These are phyloP conservation scores for Mus pahari DNA, from an alignment of 2,113 vertebrate genomes.

Conservation along the genomic window DNA sequence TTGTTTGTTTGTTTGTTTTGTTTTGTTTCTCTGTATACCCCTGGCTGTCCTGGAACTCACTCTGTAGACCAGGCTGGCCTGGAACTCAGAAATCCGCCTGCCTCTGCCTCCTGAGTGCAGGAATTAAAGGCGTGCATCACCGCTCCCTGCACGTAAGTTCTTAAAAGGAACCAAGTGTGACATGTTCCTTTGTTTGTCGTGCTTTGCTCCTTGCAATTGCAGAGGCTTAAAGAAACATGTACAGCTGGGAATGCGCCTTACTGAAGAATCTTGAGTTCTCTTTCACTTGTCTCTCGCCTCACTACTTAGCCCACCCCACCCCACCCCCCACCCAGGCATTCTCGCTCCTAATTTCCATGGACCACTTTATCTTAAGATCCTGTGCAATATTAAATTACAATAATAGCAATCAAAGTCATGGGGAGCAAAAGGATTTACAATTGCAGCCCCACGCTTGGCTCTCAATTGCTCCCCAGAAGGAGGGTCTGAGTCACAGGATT, in stretches of 20 bases:
- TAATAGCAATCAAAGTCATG: slow-evolving; percentile 90
- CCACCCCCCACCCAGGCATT: slow-evolving; percentile 48
- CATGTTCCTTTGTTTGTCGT: neutral
- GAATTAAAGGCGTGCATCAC: too few relatives aligned
- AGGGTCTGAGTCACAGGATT: slow-evolving; percentile 85
- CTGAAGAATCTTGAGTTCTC: slow-evolving; percentile 23
- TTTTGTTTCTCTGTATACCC: too few relatives aligned
- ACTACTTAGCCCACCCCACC: too few relatives aligned
- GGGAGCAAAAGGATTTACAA: slow-evolving; percentile 86
- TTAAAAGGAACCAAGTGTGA: neutral
- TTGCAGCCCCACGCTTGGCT: slow-evolving; percentile 83
- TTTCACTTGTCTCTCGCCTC: neutral
- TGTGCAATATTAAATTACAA: slow-evolving; percentile 87
- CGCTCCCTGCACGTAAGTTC: fast-evolving
- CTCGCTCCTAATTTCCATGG: slow-evolving; percentile 83
- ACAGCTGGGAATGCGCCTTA: slow-evolving; percentile 15
- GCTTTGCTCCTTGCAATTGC: neutral
- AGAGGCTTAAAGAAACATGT: slow-evolving; percentile 4
- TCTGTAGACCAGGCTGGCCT: too few relatives aligned
- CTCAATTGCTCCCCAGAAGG: slow-evolving; percentile 83
- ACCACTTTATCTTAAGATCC: slow-evolving; percentile 79
- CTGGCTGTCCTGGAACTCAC: too few relatives aligned
- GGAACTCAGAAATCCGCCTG: too few relatives aligned
- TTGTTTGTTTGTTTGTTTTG: too few relatives aligned
- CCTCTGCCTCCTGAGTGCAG: too few relatives aligned